These are phyloP conservation scores for Triops longicaudatus DNA, from an alignment of 1,140 invertebrate species.

Conservation along the genomic window DNA sequence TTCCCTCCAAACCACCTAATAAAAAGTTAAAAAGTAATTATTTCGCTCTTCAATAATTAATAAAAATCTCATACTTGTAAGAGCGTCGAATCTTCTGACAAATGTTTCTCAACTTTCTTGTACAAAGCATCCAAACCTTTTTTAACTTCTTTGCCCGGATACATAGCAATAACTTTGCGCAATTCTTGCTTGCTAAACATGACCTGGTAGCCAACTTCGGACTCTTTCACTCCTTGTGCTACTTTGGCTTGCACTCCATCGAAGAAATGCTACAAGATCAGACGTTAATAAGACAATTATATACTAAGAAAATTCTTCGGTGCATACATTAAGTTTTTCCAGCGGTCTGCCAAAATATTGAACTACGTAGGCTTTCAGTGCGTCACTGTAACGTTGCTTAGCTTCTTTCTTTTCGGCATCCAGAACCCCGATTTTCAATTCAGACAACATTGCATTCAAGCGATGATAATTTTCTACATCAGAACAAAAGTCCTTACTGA, in stretches of 20 bases:
- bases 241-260: constrained; percentile 87
- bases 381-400: constrained; percentile 82
- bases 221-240: constrained; percentile 85
- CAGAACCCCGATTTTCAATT: constrained; percentile 82
- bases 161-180: constrained; percentile 88
- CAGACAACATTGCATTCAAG: constrained; percentile 74
- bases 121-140: constrained; percentile 91
- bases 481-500: constrained; percentile 16
- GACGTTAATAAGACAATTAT: constrained; percentile 22
- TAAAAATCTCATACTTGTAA: constrained; percentile 55
- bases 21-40: constrained; percentile 27
- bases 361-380: constrained; percentile 82
- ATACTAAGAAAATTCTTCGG: neutral
- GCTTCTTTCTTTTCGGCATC: constrained; percentile 83
- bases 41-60: neutral
- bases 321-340: constrained; percentile 82
- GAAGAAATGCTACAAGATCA: constrained; percentile 71
- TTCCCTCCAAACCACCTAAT: constrained; percentile 91
- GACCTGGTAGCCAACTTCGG: constrained; percentile 95
- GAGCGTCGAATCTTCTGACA: constrained; percentile 89
- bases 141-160: constrained; percentile 91
- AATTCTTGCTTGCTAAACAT: constrained; percentile 96
- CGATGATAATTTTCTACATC: constrained; percentile 95
- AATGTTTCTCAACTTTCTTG: constrained; percentile 93
- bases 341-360: constrained; percentile 89